Conservation (phyloP, 2,888 invertebrate genomes). For the Leistus spinibarbis region DNA sequence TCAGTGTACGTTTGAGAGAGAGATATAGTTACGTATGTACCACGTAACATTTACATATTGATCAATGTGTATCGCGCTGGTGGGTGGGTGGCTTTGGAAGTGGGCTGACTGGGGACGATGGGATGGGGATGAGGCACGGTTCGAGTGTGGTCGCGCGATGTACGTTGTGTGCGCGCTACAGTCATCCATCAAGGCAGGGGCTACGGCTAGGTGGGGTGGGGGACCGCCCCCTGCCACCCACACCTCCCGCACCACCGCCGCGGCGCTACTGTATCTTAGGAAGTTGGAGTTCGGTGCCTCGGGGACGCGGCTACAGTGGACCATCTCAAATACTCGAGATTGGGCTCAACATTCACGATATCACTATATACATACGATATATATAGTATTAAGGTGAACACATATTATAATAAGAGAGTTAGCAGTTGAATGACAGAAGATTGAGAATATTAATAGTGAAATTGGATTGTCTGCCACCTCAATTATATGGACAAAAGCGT, state of each 20-base stretch:
- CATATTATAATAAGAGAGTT: no score
- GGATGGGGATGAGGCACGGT: not conserved
- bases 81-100: not conserved
- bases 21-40: not conserved
- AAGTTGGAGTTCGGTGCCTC: conserved; percentile 38
- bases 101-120: not conserved
- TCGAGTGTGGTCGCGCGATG: not conserved
- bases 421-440: no score
- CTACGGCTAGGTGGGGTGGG: conserved; percentile 43
- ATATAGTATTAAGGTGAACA: no score
- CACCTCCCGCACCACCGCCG: not conserved
- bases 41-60: conserved; percentile 17
- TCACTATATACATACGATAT: not conserved
- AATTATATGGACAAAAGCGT: no score
- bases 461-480: no score
- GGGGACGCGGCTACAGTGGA: conserved; percentile 32
- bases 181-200: conserved; percentile 55
- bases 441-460: no score
- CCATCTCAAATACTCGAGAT: not conserved
- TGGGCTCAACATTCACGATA: no score
- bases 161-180: conserved; percentile 35
- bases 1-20: not conserved
- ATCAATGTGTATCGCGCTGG: conserved; percentile 22
- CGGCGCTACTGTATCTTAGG: conserved; percentile 37
- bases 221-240: not conserved